Conservation (phyloP, 2,113 vertebrate species). For the Atrichornis clamosus region DNA sequence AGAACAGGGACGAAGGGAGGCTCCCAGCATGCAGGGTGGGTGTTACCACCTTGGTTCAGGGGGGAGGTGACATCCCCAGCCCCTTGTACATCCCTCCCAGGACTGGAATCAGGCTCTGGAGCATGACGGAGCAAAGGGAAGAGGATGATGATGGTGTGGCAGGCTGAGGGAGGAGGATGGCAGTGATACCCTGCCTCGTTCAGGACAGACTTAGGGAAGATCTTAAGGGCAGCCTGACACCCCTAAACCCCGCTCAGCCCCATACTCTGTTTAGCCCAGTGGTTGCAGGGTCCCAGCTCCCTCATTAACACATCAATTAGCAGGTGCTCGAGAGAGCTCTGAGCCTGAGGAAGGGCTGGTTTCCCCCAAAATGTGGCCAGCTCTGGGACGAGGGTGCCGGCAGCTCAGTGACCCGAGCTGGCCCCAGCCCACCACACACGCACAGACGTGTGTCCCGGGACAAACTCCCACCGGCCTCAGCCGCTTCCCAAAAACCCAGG, state of each 20-base stretch:
- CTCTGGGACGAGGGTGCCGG: too few species aligned
- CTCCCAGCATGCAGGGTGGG: rapidly evolving
- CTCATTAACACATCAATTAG: neutral
- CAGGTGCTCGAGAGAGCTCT: neutral
- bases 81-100: rapidly evolving
- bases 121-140: rapidly evolving
- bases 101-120: neutral
- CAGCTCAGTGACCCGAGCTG: neutral
- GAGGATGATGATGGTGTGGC: neutral
- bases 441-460: neutral
- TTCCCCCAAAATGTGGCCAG: rapidly evolving
- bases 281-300: neutral
- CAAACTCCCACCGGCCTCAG: rapidly evolving
- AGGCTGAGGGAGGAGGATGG: neutral
- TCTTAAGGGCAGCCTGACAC: neutral
- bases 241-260: neutral
- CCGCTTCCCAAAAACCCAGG: rapidly evolving
- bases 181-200: too few species aligned
- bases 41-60: neutral
- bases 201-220: neutral
- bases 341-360: neutral
- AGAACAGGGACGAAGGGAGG: neutral
- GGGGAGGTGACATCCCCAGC: neutral
- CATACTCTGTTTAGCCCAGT: rapidly evolving
- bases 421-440: neutral